Evolutionary conservation across 2,888 invertebrate genomes (phyloP).

Genomic region (Orthonevra nobilis): DNA sequence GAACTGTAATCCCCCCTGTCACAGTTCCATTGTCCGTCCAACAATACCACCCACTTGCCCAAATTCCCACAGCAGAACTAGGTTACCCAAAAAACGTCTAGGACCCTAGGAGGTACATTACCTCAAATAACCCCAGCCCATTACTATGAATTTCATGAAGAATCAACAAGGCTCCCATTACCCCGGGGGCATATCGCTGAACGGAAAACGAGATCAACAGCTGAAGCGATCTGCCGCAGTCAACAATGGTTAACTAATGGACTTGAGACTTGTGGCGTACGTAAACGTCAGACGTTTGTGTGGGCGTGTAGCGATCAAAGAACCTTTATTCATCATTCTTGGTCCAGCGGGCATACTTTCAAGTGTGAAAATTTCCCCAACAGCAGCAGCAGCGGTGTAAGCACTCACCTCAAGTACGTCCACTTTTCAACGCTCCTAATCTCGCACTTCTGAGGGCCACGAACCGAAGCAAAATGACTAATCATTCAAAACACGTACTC

Average conservation of each 20-base stretch:
- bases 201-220: conserved; percentile 15
- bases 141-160: background rate
- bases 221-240: background rate
- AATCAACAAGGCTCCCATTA: too few species aligned
- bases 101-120: background rate
- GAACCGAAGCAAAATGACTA: background rate
- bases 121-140: background rate
- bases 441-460: conserved; percentile 14
- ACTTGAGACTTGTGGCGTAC: background rate
- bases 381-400: background rate
- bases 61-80: too few species aligned
- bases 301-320: background rate
- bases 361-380: conserved; percentile 2
- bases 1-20: too few species aligned
- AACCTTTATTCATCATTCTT: background rate
- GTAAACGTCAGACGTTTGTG: background rate
- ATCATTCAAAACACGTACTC: conserved; percentile 17
- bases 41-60: too few species aligned
- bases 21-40: too few species aligned
- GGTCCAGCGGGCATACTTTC: background rate
- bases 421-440: conserved; percentile 23
- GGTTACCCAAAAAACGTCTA: background rate
- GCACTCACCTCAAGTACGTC: background rate
- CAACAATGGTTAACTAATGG: conserved; percentile 23
- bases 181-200: too few species aligned